Evolutionary conservation across 2,888 invertebrate genomes (phyloP), one percentile per base, ranked within the genome.

Genomic region (Spodoptera picta): DNA sequence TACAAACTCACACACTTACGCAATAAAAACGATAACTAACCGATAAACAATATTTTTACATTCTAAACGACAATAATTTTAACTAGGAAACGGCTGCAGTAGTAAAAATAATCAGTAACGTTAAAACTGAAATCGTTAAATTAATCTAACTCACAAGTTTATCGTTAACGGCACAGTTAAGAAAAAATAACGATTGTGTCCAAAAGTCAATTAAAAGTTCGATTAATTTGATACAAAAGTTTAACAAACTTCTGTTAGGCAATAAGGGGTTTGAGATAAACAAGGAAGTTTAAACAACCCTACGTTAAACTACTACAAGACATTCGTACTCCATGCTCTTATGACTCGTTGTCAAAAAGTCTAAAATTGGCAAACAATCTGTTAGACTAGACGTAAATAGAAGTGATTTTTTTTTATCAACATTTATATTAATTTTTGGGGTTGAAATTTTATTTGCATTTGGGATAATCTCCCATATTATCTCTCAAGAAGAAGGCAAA

Each of bases 41-140:
- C 49, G 62, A 73, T 69, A 75, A 75, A 68, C 5, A 41, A 47
- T 48, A 52, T 53, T 60, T 72, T 59, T 49, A 62, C 58, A 72
- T 60, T 61, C 59, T 24, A 46, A 66, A 70, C 63, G 49, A 70
- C 56, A 67, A 58, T 65, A 61, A 73, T 62, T 53, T 45, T 2
- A 61, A 70, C 65, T 51, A 52, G 78, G 74, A 77, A 79, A 73
- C 51, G 45, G 53, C 60, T 54, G 48, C 58, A 57, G 62, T 60
- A 65, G 74, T 80, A 55, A 78, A 78, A 77, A 67, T 77, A 61
- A 80, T 80, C 77, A 65, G 59, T 61, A 67, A 64, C 56, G 56
- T 54, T 77, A 62, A 61, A 73, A 69, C 66, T 69, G 60, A 69
- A 77, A 78, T 79, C 77, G 78, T 78, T 69, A 78, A 80, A 67